Percentiles rank a stretch among this genome's conserved stretches.
Conservation (phyloP, 2,797 vertebrate species). For the Catamblyrhynchus diadema region DNA sequence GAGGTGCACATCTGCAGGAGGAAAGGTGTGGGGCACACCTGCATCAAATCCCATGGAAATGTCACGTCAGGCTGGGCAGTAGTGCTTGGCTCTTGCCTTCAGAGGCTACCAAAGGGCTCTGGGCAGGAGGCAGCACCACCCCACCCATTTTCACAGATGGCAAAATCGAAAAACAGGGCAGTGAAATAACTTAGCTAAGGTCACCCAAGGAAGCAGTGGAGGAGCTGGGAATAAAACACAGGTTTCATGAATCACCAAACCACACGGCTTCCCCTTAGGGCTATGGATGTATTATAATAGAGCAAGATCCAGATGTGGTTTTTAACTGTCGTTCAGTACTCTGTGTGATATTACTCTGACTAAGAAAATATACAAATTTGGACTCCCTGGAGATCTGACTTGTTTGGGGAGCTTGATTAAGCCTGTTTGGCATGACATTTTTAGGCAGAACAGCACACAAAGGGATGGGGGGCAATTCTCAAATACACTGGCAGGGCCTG, state of each 20-base stretch:
- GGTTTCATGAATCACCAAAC: conserved; percentile 63
- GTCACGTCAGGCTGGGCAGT: neutral
- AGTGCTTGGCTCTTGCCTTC: neutral
- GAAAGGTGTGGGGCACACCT: neutral
- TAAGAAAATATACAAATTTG: conserved; percentile 62
- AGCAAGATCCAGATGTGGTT: conserved; percentile 66
- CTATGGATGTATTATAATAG: conserved; percentile 51
- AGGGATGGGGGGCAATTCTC: neutral
- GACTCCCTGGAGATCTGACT: conserved; percentile 8
- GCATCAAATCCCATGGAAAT: neutral
- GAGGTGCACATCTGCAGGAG: neutral
- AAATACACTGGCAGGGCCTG: neutral
- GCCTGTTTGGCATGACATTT: neutral
- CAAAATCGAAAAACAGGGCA: neutral
- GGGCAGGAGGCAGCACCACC: neutral
- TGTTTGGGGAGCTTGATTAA: conserved; percentile 41
- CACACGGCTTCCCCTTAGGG: conserved; percentile 56
- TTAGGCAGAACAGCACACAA: neutral
- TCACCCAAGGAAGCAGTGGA: conserved; percentile 43
- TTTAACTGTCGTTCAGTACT: conserved; percentile 51
- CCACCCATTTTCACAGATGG: neutral
- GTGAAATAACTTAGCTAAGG: conserved; percentile 15
- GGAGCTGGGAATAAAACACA: conserved; percentile 54
- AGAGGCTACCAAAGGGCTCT: neutral
- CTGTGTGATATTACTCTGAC: conserved; percentile 50